Conservation (phyloP, 1,140 invertebrate genomes). For the Macrobrachium nipponense region DNA sequence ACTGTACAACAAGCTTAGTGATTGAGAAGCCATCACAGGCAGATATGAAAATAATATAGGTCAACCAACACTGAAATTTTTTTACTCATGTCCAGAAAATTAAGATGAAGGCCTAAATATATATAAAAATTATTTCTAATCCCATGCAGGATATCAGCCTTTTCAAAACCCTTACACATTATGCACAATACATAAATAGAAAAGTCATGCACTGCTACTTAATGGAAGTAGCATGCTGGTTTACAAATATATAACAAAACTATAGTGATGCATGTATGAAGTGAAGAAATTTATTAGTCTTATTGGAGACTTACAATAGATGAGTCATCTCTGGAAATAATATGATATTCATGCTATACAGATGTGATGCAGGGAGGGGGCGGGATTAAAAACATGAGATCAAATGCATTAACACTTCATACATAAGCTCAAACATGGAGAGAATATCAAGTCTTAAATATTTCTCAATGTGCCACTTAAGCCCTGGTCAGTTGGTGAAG, state of each 20-base stretch:
- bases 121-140: no score
- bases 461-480: slow-evolving; percentile 22
- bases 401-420: slow-evolving; percentile 40
- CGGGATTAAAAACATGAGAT: slow-evolving; percentile 30
- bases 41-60: no score
- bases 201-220: slow-evolving; percentile 29
- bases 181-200: slow-evolving; percentile 34
- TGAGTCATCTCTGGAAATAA: no score
- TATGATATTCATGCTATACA: no score
- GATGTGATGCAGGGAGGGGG: no score
- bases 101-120: no score
- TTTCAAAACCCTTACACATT: background rate
- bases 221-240: slow-evolving; percentile 3
- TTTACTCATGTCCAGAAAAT: no score
- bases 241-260: slow-evolving; percentile 45
- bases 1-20: no score
- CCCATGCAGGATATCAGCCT: slow-evolving; percentile 3
- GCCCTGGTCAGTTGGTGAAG: slow-evolving; percentile 18
- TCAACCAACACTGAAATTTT: no score
- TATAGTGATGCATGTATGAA: slow-evolving; percentile 39
- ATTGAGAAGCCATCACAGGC: no score
- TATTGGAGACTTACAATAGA: no score
- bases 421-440: slow-evolving; percentile 41
- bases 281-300: slow-evolving; percentile 33
- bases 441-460: slow-evolving; percentile 32